These are phyloP conservation scores for Acanthosepion lycidas DNA, from an alignment of 2,888 invertebrate species.

Conservation along the genomic window DNA sequence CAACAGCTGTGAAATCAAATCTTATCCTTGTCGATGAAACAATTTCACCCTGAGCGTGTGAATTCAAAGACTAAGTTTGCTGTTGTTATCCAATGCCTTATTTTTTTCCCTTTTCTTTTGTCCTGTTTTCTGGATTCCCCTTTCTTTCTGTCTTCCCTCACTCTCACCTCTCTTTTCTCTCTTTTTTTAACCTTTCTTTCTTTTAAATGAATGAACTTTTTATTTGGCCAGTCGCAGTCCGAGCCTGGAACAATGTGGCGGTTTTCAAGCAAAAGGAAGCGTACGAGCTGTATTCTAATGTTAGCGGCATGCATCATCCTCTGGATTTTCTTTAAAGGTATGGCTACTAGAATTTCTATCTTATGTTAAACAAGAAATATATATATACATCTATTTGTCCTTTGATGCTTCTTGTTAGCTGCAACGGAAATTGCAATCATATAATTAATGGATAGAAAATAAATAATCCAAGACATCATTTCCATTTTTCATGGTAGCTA, in stretches of 20 bases:
- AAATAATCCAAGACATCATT: too few species aligned
- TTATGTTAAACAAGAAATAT: too few species aligned
- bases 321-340: neutral
- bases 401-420: too few species aligned
- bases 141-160: too few species aligned
- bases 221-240: neutral
- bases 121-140: too few species aligned
- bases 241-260: neutral
- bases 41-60: neutral
- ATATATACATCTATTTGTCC: too few species aligned
- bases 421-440: too few species aligned
- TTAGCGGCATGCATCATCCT: neutral
- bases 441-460: too few species aligned
- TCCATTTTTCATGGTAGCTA: too few species aligned
- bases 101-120: neutral
- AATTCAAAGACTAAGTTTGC: neutral
- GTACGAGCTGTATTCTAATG: neutral
- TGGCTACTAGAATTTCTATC: too few species aligned
- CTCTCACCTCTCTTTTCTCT: neutral
- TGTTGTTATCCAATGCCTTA: neutral
- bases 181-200: neutral
- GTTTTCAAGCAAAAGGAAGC: neutral
- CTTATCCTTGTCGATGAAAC: neutral
- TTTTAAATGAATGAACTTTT: neutral
- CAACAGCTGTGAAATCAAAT: neutral